A percentile compares a stretch with the other conserved stretches of the same genome.
Evolutionary conservation across 2,113 vertebrate genomes (phyloP).

Genomic region (Malurus elegans): DNA sequence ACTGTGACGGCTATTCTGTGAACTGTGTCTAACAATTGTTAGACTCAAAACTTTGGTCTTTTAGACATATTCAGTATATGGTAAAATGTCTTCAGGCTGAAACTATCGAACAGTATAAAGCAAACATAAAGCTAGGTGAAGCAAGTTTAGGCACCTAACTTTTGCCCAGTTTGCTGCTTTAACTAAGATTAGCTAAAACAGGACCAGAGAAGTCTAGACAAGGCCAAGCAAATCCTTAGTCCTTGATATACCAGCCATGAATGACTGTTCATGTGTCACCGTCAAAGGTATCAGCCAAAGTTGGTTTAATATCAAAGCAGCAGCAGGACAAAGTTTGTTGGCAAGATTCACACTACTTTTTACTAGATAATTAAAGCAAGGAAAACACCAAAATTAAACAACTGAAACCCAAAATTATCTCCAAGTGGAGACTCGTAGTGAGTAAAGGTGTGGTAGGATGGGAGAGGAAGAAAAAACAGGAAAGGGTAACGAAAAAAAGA

Average conservation of each 20-base stretch:
- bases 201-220: not conserved
- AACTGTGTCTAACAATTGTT: not conserved
- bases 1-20: not conserved
- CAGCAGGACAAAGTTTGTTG: not conserved
- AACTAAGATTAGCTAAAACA: not conserved
- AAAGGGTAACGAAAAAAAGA: not conserved
- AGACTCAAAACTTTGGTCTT: not conserved
- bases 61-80: not conserved
- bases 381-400: not conserved
- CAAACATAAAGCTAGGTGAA: not conserved
- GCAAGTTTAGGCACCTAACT: not conserved
- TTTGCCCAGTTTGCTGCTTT: not conserved
- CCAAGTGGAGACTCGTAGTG: not conserved
- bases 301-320: not conserved
- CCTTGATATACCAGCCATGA: not conserved
- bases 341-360: not conserved
- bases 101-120: not conserved
- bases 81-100: not conserved
- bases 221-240: not conserved
- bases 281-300: not conserved
- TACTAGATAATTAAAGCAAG: not conserved
- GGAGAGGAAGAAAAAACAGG: not conserved
- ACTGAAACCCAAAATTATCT: not conserved
- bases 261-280: not conserved
- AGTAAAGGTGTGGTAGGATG: not conserved